Evolutionary conservation across 2,888 invertebrate species (phyloP), one percentile per base, ranked within the genome.

Genomic region (Rhingia campestris): DNA sequence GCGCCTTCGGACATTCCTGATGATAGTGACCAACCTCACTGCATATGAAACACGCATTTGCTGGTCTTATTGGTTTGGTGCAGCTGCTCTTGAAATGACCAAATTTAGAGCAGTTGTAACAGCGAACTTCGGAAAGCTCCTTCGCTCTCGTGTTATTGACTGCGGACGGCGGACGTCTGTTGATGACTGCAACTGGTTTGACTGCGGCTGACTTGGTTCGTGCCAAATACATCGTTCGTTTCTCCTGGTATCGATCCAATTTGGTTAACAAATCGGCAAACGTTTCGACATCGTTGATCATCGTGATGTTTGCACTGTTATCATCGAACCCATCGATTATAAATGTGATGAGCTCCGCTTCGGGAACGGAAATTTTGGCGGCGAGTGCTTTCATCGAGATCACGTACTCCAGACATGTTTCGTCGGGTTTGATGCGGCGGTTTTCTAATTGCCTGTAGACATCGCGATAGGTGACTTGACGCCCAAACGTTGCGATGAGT

Each of bases 321-420:
- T 51, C 51, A 33, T 51, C 51, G 33, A 51, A 51, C 6, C 22
- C 49, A 49, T 49, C 49, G 12, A 49, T 22, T 14, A 49, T 49
- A 12, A 49, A 49, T 2, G 51, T 51, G 51, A 51, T 33, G 6
- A 47, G 9, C 22, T 47, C 47, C 2, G 6, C n/a, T 9, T 47
- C 22, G 12, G 47, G 47, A 4, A 51, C 30, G 30, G 6, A 51
- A 6, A 51, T 22, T 51, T 51, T 51, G 6, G 30, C 7, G 12
- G 51, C 10, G 7, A 51, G 30, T 9, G 51, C 51, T 22, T 51
- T 51, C 51, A 51, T 51, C 33, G 30, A 51, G 51, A 51, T 51
- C 7, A 51, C 51, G 51, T 32, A 33, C 30, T 51, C 51, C 33
- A 51, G 33, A 33, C 51, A 51, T 10, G 4, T 32, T 10, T 51